Percentiles rank a stretch among this genome's conserved stretches.
These are phyloP conservation scores for Eumerus sabulonum DNA, from an alignment of 2,888 invertebrate genomes.

Conservation along the genomic window DNA sequence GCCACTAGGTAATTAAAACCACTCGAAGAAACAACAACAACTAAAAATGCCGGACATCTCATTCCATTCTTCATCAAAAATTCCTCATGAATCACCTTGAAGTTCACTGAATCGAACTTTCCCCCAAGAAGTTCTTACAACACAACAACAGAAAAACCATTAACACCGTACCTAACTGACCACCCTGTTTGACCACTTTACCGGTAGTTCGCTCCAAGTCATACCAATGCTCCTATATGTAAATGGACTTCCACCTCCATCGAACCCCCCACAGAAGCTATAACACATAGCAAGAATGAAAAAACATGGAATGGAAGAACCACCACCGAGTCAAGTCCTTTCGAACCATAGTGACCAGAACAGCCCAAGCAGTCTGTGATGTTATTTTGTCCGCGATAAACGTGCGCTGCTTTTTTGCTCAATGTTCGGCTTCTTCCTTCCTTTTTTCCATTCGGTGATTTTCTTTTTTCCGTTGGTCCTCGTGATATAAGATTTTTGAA, in stretches of 20 bases:
- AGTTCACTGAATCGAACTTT: background rate
- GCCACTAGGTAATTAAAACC: too few relatives aligned
- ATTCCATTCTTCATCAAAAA: constrained; percentile 2
- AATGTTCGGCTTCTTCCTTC: background rate
- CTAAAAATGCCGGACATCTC: too few relatives aligned
- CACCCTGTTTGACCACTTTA: constrained; percentile 60
- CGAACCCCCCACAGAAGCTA: constrained; percentile 1
- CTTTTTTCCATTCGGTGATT: constrained; percentile 17
- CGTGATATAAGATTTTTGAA: constrained; percentile 35
- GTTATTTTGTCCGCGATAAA: constrained; percentile 68
- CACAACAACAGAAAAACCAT: background rate
- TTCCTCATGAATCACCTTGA: constrained; percentile 29
- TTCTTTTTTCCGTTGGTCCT: constrained; percentile 5
- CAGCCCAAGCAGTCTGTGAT: constrained; percentile 69
- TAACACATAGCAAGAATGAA: constrained; percentile 12
- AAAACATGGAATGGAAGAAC: constrained; percentile 16
- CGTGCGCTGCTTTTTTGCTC: constrained; percentile 18
- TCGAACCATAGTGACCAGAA: constrained; percentile 67
- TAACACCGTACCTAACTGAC: constrained; percentile 13
- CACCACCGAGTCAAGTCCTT: constrained; percentile 50
- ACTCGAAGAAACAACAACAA: constrained; percentile 8
- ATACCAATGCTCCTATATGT: constrained; percentile 33
- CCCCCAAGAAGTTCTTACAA: constrained; percentile 14
- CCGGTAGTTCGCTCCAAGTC: constrained; percentile 1
- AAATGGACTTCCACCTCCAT: constrained; percentile 36